These are phyloP conservation scores for Sebastes miniatus DNA, from an alignment of 2,797 vertebrate species.

Conservation along the genomic window DNA sequence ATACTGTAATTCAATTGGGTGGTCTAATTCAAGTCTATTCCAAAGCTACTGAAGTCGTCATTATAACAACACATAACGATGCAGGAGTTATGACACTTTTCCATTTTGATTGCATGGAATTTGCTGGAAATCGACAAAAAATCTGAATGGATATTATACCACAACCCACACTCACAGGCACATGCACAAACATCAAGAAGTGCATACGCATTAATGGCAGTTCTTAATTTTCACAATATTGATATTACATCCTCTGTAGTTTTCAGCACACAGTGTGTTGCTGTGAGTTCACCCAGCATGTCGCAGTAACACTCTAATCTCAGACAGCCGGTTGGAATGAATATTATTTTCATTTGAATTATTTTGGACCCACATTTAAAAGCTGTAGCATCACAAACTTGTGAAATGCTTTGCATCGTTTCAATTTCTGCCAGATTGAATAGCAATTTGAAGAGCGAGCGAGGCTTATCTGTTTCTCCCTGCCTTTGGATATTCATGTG, in stretches of 20 bases:
- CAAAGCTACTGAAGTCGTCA: background rate
- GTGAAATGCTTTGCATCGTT: slow-evolving; percentile 2
- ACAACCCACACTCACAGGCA: background rate
- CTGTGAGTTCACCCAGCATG: background rate
- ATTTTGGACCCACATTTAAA: background rate
- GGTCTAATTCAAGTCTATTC: background rate
- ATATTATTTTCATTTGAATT: slow-evolving; percentile 3
- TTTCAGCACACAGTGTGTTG: background rate
- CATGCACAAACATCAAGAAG: background rate
- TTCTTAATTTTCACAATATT: background rate
- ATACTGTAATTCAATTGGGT: background rate
- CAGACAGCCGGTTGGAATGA: slow-evolving; percentile 6
- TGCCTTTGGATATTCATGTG: background rate
- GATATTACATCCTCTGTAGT: background rate
- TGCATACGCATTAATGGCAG: background rate
- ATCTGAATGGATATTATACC: background rate
- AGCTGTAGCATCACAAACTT: background rate
- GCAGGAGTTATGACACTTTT: background rate
- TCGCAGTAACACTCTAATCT: background rate
- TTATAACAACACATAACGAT: background rate
- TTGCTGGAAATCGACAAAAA: background rate
- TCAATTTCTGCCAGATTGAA: background rate
- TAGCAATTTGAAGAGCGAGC: background rate
- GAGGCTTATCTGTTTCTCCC: background rate
- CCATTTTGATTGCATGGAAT: background rate